A percentile compares a stretch with the other conserved stretches of the same genome.
phyloP scores from a whole-genome alignment of 1,140 invertebrate species.

The Drosophila teissieri region DNA sequence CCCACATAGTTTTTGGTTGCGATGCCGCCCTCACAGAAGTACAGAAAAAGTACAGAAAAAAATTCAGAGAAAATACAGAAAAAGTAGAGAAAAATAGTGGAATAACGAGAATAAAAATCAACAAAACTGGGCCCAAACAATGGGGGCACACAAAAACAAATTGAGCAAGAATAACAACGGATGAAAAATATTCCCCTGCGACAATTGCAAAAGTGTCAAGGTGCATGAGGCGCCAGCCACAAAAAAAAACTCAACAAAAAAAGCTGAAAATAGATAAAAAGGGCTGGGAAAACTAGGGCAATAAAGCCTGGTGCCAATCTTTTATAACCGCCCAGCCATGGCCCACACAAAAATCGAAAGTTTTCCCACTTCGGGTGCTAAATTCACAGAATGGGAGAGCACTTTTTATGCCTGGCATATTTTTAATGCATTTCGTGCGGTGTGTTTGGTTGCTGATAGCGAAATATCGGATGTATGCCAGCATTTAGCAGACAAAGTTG shows the following conservation, averaged over 20 bases:
- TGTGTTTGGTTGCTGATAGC: conserved; percentile 27
- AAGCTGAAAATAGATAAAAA: conserved; percentile 26
- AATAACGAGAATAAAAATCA: conserved; percentile 32
- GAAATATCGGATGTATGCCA: conserved; percentile 20
- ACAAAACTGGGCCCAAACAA: conserved; percentile 34
- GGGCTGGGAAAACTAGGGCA: conserved; percentile 27
- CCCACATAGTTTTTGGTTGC: conserved; percentile 40
- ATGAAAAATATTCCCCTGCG: conserved; percentile 51
- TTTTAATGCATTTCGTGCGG: conserved; percentile 39
- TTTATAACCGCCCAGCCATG: conserved; percentile 1
- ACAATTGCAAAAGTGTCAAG: conserved; percentile 56
- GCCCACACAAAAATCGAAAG: conserved; percentile 47
- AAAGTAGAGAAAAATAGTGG: conserved; percentile 24
- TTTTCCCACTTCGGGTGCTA: conserved; percentile 28
- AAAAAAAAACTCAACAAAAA: conserved; percentile 3
- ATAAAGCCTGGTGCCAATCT: conserved; percentile 48
- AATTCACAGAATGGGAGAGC: conserved; percentile 11
- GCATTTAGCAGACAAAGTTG: conserved; percentile 32
- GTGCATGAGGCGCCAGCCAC: conserved; percentile 44
- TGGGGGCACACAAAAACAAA: conserved; percentile 37
- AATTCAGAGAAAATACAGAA: conserved; percentile 7
- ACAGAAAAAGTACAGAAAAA: conserved; percentile 15
- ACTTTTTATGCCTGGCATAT: conserved; percentile 29
- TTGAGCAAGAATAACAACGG: conserved; percentile 47
- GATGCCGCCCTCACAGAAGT: conserved; percentile 15